Percentiles rank a stretch among this genome's conserved stretches.
Evolutionary conservation across 1,140 invertebrate species (phyloP).

Genomic region (Telenomus remus): DNA sequence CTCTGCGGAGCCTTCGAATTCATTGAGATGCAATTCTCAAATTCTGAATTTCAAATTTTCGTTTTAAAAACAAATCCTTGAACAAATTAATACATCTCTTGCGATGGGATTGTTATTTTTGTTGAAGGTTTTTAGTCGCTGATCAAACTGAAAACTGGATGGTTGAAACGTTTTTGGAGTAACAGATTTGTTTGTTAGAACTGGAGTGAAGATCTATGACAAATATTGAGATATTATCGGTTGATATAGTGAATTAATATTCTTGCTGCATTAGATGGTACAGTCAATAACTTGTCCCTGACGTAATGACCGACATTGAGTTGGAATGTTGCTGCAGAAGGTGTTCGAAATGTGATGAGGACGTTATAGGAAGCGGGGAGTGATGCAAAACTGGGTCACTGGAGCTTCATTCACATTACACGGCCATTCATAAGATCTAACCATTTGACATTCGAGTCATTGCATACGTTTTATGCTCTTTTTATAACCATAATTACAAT

Average conservation of each 20-base stretch:
- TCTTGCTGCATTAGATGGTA: constrained; percentile 42
- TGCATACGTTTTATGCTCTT: constrained; percentile 30
- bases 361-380: constrained; percentile 9
- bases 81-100: too few species aligned
- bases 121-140: neutral
- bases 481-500: constrained; percentile 1
- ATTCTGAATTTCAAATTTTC: too few species aligned
- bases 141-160: neutral
- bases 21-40: too few species aligned
- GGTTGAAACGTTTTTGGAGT: too few species aligned
- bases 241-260: constrained; percentile 53
- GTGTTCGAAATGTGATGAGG: constrained; percentile 33
- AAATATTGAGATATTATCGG: constrained; percentile 25
- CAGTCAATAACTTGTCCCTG: constrained; percentile 58
- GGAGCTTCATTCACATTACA: constrained; percentile 76
- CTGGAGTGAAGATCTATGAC: neutral
- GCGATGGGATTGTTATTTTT: too few species aligned
- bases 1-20: too few species aligned
- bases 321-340: constrained; percentile 59
- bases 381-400: constrained; percentile 69
- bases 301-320: constrained; percentile 54
- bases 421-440: constrained; percentile 75
- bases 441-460: constrained; percentile 67
- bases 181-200: neutral
- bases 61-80: too few species aligned